These are phyloP conservation scores for Lindbergichthys nudifrons DNA, from an alignment of 2,797 vertebrate genomes.

Conservation along the genomic window DNA sequence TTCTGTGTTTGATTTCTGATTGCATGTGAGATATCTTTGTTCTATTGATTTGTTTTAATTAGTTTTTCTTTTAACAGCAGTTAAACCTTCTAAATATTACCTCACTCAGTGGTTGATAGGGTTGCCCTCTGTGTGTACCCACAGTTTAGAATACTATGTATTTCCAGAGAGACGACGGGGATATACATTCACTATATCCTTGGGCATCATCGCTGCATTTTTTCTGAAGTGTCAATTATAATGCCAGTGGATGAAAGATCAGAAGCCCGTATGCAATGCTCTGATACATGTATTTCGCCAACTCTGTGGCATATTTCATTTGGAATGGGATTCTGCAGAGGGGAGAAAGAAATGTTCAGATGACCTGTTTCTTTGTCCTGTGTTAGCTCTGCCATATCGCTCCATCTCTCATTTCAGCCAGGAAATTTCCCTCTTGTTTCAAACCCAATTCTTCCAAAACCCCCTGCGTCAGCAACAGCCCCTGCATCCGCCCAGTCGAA, in stretches of 20 bases:
- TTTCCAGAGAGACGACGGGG: slow-evolving; percentile 38
- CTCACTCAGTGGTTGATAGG: slow-evolving; percentile 57
- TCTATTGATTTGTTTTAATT: not conserved
- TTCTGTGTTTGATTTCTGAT: slow-evolving; percentile 16
- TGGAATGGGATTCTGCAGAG: slow-evolving; percentile 66
- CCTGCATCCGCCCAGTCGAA: slow-evolving; percentile 45
- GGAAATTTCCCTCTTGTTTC: slow-evolving; percentile 76
- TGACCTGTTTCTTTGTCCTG: slow-evolving; percentile 74
- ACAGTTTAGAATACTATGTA: slow-evolving; percentile 54
- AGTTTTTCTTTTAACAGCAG: not conserved
- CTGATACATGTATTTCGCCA: slow-evolving; percentile 52
- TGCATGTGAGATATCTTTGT: not conserved
- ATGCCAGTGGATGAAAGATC: slow-evolving; percentile 59
- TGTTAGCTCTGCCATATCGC: slow-evolving; percentile 61
- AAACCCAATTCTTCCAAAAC: slow-evolving; percentile 77
- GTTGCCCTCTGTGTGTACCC: slow-evolving; percentile 67
- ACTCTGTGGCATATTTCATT: slow-evolving; percentile 63
- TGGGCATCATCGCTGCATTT: slow-evolving; percentile 49
- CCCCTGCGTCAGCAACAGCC: slow-evolving; percentile 75
- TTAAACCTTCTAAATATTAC: slow-evolving; percentile 46
- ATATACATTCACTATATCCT: slow-evolving; percentile 49
- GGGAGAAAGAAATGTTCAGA: slow-evolving; percentile 64
- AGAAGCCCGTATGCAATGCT: slow-evolving; percentile 41
- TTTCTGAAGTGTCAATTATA: slow-evolving; percentile 61
- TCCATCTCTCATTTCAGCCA: slow-evolving; percentile 77